Conservation (phyloP, 2,113 vertebrate species). For the Argyrosomus japonicus region DNA sequence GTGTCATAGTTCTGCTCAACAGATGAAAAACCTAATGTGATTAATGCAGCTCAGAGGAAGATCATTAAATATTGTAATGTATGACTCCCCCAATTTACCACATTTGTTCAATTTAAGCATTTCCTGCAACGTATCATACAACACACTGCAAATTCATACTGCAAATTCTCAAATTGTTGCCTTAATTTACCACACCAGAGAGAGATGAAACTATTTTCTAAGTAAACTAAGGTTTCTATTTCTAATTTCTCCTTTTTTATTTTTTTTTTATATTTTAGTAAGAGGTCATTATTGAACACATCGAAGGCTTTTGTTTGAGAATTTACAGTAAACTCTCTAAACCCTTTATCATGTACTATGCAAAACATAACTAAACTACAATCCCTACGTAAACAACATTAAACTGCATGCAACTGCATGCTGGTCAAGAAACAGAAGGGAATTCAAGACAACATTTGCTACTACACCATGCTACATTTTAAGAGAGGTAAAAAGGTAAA, state of each 20-base stretch:
- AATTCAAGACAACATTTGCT: conserved; percentile 63
- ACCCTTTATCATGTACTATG: background rate
- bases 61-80: background rate
- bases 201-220: background rate
- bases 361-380: conserved; percentile 21
- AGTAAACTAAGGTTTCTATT: background rate
- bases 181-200: conserved; percentile 4
- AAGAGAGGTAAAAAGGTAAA: conserved; percentile 62
- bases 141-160: conserved; percentile 25
- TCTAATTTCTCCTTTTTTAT: background rate
- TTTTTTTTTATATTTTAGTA: background rate
- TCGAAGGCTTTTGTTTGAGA: conserved; percentile 50
- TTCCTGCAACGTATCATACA: conserved; percentile 8
- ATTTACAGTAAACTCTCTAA: conserved; percentile 44
- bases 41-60: background rate
- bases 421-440: conserved; percentile 62
- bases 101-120: conserved; percentile 11
- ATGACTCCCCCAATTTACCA: background rate
- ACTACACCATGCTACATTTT: conserved; percentile 83
- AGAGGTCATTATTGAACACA: background rate
- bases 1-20: conserved; percentile 19
- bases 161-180: conserved; percentile 62
- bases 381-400: conserved; percentile 14
- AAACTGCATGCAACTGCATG: conserved; percentile 78
- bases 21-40: background rate